A percentile compares a stretch with the other conserved stretches of the same genome.
Evolutionary conservation across 2,888 invertebrate species (phyloP).

Genomic region (Rhamnusium bicolor): DNA sequence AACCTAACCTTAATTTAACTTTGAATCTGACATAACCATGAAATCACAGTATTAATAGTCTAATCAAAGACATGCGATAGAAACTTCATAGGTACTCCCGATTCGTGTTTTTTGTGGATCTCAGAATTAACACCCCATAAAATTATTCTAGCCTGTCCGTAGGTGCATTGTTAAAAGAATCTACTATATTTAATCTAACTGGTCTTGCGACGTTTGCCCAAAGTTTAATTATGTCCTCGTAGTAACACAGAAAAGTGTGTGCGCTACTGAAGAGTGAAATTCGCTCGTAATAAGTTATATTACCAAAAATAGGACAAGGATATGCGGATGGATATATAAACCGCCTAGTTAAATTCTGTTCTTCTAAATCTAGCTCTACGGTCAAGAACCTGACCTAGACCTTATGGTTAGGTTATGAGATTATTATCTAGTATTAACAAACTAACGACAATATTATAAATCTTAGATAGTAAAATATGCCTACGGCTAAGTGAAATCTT

Average conservation of each 20-base stretch:
- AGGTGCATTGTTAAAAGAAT: no score
- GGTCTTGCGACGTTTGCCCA: no score
- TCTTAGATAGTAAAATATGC: slow-evolving; percentile 60
- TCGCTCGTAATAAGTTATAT: slow-evolving; percentile 12
- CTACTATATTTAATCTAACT: no score
- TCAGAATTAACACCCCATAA: no score
- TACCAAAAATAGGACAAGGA: slow-evolving; percentile 30
- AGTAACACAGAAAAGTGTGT: not conserved
- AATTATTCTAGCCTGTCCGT: no score
- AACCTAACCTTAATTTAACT: no score
- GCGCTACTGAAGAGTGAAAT: slow-evolving; percentile 1
- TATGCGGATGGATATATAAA: slow-evolving; percentile 23
- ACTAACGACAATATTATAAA: slow-evolving; percentile 52
- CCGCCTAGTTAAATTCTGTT: slow-evolving; percentile 21
- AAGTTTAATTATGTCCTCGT: no score
- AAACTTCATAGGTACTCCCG: no score
- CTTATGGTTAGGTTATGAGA: slow-evolving; percentile 48
- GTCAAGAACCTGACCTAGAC: slow-evolving; percentile 58
- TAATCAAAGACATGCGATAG: no score
- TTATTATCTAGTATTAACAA: slow-evolving; percentile 41
- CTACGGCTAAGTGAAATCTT: slow-evolving; percentile 62
- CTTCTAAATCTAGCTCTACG: slow-evolving; percentile 23
- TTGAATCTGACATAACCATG: no score
- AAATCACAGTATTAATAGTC: no score
- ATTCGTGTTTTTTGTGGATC: no score